Conservation (phyloP, 1,140 invertebrate genomes). For the Doryteuthis pealeii region DNA sequence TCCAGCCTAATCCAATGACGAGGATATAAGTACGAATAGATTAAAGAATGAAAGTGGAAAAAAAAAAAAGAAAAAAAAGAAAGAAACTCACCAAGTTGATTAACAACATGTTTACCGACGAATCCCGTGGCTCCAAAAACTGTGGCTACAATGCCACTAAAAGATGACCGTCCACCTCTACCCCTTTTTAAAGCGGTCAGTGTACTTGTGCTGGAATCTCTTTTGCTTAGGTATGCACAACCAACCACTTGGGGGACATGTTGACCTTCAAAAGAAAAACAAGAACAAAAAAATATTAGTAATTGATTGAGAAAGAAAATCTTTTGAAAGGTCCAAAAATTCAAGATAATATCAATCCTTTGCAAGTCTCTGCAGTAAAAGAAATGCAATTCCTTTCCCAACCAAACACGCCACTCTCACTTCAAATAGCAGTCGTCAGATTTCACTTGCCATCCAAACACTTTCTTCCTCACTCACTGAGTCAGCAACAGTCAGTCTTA, state of each 20-base stretch:
- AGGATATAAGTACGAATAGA: too few species aligned
- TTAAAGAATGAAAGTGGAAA: too few species aligned
- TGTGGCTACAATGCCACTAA: slow-evolving; percentile 95
- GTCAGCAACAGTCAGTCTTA: too few species aligned
- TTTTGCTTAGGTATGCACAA: slow-evolving; percentile 23
- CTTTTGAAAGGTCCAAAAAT: too few species aligned
- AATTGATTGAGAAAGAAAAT: neutral
- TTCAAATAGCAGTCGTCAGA: too few species aligned
- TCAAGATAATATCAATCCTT: too few species aligned
- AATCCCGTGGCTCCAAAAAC: slow-evolving; percentile 92
- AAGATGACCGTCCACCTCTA: slow-evolving; percentile 91
- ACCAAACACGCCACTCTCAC: too few species aligned
- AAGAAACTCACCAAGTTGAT: slow-evolving; percentile 77
- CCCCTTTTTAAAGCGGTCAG: slow-evolving; percentile 70
- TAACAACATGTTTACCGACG: slow-evolving; percentile 81
- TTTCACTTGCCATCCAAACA: too few species aligned
- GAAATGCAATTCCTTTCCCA: too few species aligned
- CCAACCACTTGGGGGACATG: slow-evolving; percentile 25
- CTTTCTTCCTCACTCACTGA: too few species aligned
- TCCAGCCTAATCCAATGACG: too few species aligned
- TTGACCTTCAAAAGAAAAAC: slow-evolving; percentile 24
- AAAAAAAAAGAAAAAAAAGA: neutral
- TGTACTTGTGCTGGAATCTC: slow-evolving; percentile 26
- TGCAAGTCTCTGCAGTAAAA: too few species aligned
- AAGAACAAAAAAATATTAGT: slow-evolving; percentile 5